Evolutionary conservation across 1,140 invertebrate species (phyloP).

Genomic region (Tetramorium alpestre): DNA sequence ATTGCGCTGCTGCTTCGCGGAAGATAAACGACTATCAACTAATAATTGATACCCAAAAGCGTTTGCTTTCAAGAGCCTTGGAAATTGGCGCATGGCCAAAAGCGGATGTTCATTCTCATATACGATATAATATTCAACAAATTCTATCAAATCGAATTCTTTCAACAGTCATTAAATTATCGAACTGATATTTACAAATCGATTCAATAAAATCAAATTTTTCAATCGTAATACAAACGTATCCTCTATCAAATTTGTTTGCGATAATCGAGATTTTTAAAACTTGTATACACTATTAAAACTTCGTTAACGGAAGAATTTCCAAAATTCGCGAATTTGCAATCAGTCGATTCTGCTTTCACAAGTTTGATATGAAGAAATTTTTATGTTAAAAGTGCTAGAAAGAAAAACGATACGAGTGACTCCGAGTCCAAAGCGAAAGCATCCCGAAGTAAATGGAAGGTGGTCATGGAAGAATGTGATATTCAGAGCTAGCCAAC

Average conservation of each 20-base stretch:
- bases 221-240: not conserved
- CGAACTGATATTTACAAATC: not conserved
- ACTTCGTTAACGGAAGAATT: not conserved
- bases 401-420: not conserved
- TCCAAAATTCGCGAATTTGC: not conserved
- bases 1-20: not conserved
- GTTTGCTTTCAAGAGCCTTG: not conserved
- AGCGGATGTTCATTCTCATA: not conserved
- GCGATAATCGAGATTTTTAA: not conserved
- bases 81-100: conserved; percentile 3
- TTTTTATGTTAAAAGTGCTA: not conserved
- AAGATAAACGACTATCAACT: not conserved
- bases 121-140: not conserved
- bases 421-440: not conserved
- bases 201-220: not conserved
- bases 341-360: not conserved
- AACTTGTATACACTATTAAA: not conserved
- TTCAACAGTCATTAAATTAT: not conserved
- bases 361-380: not conserved
- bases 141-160: not conserved
- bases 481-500: conserved; percentile 63
- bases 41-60: conserved; percentile 16
- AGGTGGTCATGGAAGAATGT: conserved; percentile 52
- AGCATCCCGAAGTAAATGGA: conserved; percentile 7
- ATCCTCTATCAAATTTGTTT: not conserved